Percentiles rank a stretch among this genome's conserved stretches.
phyloP scores from a whole-genome alignment of 1,140 invertebrate species.

The Bilobella aurantiaca region DNA sequence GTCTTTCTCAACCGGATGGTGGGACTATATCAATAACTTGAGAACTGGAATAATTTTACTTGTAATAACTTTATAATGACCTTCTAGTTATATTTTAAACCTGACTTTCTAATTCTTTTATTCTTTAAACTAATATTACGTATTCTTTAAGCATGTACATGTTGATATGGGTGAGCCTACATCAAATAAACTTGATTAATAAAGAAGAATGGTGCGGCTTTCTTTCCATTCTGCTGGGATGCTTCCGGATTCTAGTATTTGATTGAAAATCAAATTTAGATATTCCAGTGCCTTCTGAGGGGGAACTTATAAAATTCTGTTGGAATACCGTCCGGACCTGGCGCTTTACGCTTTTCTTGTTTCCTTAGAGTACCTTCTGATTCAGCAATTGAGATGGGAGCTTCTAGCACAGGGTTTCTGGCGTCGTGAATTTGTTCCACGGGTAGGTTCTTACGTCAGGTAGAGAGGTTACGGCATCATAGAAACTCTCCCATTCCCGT shows the following conservation, averaged over 20 bases:
- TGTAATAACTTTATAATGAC: too few relatives aligned
- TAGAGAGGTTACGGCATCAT: neutral
- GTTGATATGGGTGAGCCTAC: too few relatives aligned
- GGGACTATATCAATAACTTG: too few relatives aligned
- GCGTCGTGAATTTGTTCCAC: neutral
- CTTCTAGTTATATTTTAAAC: too few relatives aligned
- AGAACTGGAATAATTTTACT: too few relatives aligned
- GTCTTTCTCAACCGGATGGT: too few relatives aligned
- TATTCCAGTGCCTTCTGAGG: neutral
- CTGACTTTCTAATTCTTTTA: too few relatives aligned
- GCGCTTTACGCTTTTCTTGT: conserved; percentile 26
- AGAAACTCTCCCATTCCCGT: neutral
- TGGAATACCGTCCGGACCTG: conserved; percentile 28
- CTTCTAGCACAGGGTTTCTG: neutral
- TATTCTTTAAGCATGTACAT: too few relatives aligned
- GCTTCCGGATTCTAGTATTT: conserved; percentile 6
- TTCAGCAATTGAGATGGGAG: neutral
- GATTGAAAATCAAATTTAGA: neutral
- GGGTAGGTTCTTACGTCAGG: neutral
- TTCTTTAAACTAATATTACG: too few relatives aligned
- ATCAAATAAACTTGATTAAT: too few relatives aligned
- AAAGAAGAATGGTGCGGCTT: neutral
- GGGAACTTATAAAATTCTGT: conserved; percentile 23
- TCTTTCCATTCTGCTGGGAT: conserved; percentile 4
- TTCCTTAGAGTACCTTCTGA: conserved; percentile 10